Evolutionary conservation across 2,888 invertebrate species (phyloP), one percentile per base, ranked within the genome.

Genomic region (Heteromurus nitidus): DNA sequence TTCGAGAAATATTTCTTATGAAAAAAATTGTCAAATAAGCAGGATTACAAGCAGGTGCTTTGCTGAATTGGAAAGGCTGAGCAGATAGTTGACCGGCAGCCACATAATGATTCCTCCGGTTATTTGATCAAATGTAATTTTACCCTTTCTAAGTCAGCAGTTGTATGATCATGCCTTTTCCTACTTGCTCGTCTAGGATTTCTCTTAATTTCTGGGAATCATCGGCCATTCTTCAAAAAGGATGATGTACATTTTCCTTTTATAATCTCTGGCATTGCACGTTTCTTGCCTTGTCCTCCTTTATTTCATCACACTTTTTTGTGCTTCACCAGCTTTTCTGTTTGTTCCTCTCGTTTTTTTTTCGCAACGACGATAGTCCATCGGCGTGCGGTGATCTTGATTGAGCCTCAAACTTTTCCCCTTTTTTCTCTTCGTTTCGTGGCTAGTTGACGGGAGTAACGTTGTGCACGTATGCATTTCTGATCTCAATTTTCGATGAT

Each of bases 401-500:
- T 75, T 67, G 74, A 55, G 55, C 50, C 22, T 30, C 22, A 68
- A n/a, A n/a, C n/a, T 64, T 3, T 47, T 47, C 47, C n/a, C 11
- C 42, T 67, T 24, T 55, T 58, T 70, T 55, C 3, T 50, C 18
- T 53, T 47, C 36, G n/a, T 44, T 67, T 47, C 36, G 3, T 50
- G 18, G n/a, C 18, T n/a, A 2, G 31, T 31, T 30, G 16, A 24
- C 30, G 30, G 20, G 5, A 7, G 22, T 26, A 47, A 7, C 11
- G n/a, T 16, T 53, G 9, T 20, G 47, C 13, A 60, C 18, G 28
- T 60, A 20, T 22, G 30, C 22, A 50, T 9, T 74, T 16, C 50
- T 65, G 74, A 55, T 74, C 74, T 55, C 74, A 74, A 74, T 74
- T 74, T 74, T 65, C 64, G 30, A 74, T 65, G 36, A 36, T 55